Conservation (phyloP, 2,797 vertebrate genomes). For the Salmo trutta region DNA sequence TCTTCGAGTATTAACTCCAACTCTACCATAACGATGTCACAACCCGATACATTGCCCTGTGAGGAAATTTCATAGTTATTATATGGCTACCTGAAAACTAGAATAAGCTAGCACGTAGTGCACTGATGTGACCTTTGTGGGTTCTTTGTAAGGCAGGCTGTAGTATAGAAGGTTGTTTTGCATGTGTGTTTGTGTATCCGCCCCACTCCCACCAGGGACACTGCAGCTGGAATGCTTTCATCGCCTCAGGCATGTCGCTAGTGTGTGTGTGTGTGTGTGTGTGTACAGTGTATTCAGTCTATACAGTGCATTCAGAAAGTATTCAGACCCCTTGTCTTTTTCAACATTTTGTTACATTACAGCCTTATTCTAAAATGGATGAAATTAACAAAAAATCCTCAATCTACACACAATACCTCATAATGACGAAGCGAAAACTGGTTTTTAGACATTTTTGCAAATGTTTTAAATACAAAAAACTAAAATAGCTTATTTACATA, state of each 20-base stretch:
- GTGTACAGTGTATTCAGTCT: too few species aligned
- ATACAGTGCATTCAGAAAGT: too few species aligned
- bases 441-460: too few species aligned
- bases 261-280: too few species aligned
- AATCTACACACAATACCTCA: too few species aligned
- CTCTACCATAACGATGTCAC: not conserved
- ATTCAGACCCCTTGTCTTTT: too few species aligned
- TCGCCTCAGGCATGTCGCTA: constrained; percentile 42
- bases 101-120: not conserved
- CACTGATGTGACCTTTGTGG: not conserved
- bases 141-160: not conserved
- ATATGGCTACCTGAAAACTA: not conserved
- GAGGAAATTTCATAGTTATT: not conserved
- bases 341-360: too few species aligned
- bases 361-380: too few species aligned
- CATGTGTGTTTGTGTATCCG: constrained; percentile 49
- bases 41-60: not conserved
- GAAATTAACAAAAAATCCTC: too few species aligned
- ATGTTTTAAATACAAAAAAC: too few species aligned
- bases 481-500: too few species aligned
- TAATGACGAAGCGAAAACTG: too few species aligned
- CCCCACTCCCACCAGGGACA: not conserved
- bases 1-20: not conserved
- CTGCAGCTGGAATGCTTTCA: constrained; percentile 54
- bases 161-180: not conserved